Evolutionary conservation across 2,888 invertebrate genomes (phyloP).

Genomic region (Chrysotoxum bicinctum): DNA sequence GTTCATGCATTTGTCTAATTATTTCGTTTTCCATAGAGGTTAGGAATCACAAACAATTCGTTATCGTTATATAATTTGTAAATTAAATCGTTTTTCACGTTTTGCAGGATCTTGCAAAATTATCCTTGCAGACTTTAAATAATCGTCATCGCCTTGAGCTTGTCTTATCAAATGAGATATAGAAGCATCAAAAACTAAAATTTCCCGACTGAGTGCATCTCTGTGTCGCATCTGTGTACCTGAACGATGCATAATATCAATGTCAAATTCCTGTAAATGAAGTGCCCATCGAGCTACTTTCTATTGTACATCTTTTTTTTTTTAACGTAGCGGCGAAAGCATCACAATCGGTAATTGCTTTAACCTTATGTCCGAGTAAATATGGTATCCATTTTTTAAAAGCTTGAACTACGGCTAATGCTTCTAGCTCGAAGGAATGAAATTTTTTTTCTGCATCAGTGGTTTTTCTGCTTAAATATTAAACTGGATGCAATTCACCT

Average conservation of each 20-base stretch:
- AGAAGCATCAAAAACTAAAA: neutral
- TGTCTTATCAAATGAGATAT: slow-evolving; percentile 6
- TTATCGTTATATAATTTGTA: slow-evolving; percentile 29
- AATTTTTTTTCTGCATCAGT: slow-evolving; percentile 10
- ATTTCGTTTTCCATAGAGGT: slow-evolving; percentile 27
- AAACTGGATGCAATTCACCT: slow-evolving; percentile 57
- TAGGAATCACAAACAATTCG: slow-evolving; percentile 53
- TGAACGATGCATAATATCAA: slow-evolving; percentile 63
- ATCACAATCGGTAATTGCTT: slow-evolving; percentile 18
- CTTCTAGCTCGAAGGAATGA: slow-evolving; percentile 74
- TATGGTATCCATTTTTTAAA: slow-evolving; percentile 73
- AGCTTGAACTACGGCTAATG: slow-evolving; percentile 68
- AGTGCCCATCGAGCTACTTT: slow-evolving; percentile 67
- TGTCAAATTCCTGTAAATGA: slow-evolving; percentile 66
- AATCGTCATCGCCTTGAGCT: neutral
- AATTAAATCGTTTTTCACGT: slow-evolving; percentile 8
- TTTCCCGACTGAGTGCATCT: slow-evolving; percentile 62
- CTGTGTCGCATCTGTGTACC: slow-evolving; percentile 66
- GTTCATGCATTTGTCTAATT: slow-evolving; percentile 20
- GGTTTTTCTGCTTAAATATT: slow-evolving; percentile 22
- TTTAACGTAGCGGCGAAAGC: slow-evolving; percentile 46
- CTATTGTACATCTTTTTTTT: slow-evolving; percentile 45
- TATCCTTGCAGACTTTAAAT: neutral
- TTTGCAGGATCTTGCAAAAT: neutral
- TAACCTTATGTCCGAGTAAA: slow-evolving; percentile 46